phyloP scores from a whole-genome alignment of 2,113 vertebrate genomes.

The Fregetta grallaria region DNA sequence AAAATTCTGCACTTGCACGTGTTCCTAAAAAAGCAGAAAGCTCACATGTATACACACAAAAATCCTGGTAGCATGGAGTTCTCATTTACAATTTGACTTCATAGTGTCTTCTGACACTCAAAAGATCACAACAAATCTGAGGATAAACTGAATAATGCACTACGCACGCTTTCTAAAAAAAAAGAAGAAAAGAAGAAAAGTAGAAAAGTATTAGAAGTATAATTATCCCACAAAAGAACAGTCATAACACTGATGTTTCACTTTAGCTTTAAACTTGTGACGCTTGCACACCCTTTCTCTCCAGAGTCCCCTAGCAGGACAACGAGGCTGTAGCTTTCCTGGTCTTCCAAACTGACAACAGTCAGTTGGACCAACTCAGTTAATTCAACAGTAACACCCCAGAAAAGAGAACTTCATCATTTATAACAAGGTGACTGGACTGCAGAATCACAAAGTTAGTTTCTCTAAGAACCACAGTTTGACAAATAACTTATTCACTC shows the following conservation, averaged over 20 bases:
- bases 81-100: background rate
- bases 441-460: background rate
- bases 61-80: background rate
- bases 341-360: background rate
- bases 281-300: background rate
- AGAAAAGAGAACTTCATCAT: background rate
- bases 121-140: background rate
- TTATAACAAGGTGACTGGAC: background rate
- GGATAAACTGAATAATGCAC: background rate
- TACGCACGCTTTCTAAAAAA: background rate
- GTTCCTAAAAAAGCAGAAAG: background rate
- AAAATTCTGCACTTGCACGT: background rate
- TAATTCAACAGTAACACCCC: background rate
- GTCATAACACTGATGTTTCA: background rate
- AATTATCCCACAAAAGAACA: background rate
- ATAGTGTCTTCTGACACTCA: background rate
- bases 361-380: background rate
- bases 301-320: background rate
- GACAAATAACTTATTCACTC: background rate
- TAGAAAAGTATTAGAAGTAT: background rate
- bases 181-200: background rate
- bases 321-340: background rate
- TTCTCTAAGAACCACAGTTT: background rate
- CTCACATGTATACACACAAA: background rate
- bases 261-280: background rate